Percentiles rank a stretch among this genome's conserved stretches.
phyloP scores from a whole-genome alignment of 2,888 invertebrate species.

The Spisula subtruncata region DNA sequence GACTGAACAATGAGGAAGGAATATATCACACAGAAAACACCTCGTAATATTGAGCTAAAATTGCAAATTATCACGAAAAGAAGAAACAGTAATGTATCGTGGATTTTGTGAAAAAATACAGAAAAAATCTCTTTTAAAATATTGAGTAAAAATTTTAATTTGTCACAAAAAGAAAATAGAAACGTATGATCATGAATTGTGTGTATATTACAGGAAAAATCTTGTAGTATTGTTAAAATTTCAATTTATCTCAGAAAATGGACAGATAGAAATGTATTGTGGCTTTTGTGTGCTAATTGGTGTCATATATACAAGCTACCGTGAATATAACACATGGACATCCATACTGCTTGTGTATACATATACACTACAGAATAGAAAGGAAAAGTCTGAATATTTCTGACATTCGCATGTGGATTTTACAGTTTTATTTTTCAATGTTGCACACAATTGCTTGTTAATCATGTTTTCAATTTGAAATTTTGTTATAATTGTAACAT shows the following conservation, averaged over 20 bases:
- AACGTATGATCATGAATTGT: too few relatives aligned
- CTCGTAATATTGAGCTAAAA: not conserved
- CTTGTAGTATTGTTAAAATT: not conserved
- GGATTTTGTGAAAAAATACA: not conserved
- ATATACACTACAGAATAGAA: not conserved
- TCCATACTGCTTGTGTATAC: not conserved
- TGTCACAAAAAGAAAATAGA: not conserved
- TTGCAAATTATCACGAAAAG: not conserved
- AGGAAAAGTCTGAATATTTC: not conserved
- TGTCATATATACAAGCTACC: not conserved
- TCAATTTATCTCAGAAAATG: not conserved
- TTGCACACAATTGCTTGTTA: too few relatives aligned
- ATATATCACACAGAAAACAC: not conserved
- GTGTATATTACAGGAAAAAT: too few relatives aligned
- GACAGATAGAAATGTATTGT: not conserved
- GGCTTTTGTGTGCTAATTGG: not conserved
- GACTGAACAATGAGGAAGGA: constrained; percentile 42
- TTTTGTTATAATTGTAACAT: too few relatives aligned
- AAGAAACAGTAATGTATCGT: not conserved
- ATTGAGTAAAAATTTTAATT: not conserved
- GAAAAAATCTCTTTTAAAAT: not conserved
- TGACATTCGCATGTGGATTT: not conserved
- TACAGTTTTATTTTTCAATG: too few relatives aligned
- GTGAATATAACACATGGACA: not conserved
- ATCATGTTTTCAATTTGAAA: too few relatives aligned